Percentiles rank a stretch among this genome's conserved stretches.
These are phyloP conservation scores for Microchrysa polita DNA, from an alignment of 2,888 invertebrate species.

Conservation along the genomic window DNA sequence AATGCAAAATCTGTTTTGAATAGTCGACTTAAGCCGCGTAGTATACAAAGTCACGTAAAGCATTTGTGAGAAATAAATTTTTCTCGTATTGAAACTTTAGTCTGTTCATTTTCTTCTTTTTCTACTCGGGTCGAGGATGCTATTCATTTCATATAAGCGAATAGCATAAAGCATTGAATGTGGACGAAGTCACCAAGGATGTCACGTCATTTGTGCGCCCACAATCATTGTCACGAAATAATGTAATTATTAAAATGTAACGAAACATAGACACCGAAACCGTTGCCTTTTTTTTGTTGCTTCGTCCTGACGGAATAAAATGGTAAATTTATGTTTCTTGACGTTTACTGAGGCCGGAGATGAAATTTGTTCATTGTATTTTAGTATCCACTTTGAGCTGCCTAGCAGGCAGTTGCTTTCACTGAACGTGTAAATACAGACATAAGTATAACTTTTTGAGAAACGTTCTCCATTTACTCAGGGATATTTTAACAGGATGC, in stretches of 20 bases:
- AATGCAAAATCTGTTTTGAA: slow-evolving; percentile 9
- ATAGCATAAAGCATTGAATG: not conserved
- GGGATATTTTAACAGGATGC: no score
- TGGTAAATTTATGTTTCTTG: no score
- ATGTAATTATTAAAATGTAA: slow-evolving; percentile 7
- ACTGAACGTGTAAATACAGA: no score
- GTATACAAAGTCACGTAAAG: not conserved
- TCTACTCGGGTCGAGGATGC: not conserved
- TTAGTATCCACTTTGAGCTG: no score
- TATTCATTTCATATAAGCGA: no score
- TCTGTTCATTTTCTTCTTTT: not conserved
- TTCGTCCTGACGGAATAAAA: no score
- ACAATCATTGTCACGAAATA: not conserved
- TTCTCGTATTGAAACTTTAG: not conserved
- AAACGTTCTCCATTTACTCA: no score
- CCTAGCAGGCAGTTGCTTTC: no score
- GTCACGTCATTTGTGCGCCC: not conserved
- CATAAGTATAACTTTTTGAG: no score
- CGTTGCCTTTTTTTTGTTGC: no score
- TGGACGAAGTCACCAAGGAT: not conserved
- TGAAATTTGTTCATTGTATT: no score
- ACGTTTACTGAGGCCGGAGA: no score
- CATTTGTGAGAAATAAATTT: not conserved
- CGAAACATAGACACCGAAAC: not conserved
- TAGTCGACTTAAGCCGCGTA: not conserved